phyloP scores from a whole-genome alignment of 2,888 invertebrate species.

The Stramonita haemastoma region DNA sequence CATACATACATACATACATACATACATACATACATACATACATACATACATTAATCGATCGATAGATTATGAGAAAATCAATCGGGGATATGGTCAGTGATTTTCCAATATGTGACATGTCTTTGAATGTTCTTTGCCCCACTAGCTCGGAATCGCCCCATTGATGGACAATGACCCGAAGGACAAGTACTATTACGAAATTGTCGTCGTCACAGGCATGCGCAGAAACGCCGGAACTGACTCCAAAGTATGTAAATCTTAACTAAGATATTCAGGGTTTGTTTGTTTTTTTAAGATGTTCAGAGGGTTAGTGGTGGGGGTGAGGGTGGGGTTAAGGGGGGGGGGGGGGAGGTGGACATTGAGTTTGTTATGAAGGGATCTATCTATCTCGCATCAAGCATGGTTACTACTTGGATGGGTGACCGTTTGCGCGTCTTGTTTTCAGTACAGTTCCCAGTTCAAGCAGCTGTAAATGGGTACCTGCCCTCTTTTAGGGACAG shows the following conservation, averaged over 20 bases:
- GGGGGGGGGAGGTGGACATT: background rate
- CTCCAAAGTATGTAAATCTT: constrained; percentile 68
- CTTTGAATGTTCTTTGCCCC: background rate
- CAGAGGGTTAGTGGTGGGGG: too few relatives aligned
- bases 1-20: background rate
- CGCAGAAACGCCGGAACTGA: constrained; percentile 74
- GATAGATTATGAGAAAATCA: too few relatives aligned
- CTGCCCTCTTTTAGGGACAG: too few relatives aligned
- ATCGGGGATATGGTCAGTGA: too few relatives aligned
- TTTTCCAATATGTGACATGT: background rate
- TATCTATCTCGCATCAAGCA: too few relatives aligned
- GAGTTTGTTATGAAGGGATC: too few relatives aligned
- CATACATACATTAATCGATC: background rate
- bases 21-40: background rate
- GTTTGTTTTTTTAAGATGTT: too few relatives aligned
- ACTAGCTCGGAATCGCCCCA: constrained; percentile 76
- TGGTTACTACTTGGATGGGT: too few relatives aligned
- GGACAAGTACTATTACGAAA: constrained; percentile 79
- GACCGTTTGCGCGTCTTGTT: too few relatives aligned
- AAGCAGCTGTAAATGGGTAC: too few relatives aligned
- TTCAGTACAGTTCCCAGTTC: too few relatives aligned
- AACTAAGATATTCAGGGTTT: too few relatives aligned
- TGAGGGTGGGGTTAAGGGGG: background rate
- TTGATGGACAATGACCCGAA: constrained; percentile 77
- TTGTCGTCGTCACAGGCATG: constrained; percentile 78